Conservation (phyloP, 2,888 invertebrate species). For the Meteorus cinctellus region DNA sequence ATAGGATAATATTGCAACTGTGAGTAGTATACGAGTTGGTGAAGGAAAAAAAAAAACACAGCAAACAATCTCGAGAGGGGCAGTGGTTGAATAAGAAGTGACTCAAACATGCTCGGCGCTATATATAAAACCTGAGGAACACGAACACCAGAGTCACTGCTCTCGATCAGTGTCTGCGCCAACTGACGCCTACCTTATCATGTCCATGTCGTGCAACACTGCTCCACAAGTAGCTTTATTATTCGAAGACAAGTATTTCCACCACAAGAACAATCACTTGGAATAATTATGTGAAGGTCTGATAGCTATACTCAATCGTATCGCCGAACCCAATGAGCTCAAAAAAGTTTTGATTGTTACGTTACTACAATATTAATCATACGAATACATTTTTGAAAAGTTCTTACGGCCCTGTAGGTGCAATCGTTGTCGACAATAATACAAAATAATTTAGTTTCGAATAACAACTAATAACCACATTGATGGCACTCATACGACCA, state of each 20-base stretch:
- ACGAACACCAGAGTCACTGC: constrained; percentile 41
- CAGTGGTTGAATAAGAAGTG: constrained; percentile 33
- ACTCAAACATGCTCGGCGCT: constrained; percentile 33
- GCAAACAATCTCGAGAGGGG: constrained; percentile 37
- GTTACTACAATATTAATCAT: too few relatives aligned
- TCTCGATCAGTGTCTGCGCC: constrained; percentile 44
- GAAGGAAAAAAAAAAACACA: constrained; percentile 22
- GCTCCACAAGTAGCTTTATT: constrained; percentile 34
- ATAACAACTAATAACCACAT: too few relatives aligned
- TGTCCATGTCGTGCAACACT: constrained; percentile 37
- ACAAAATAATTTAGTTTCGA: too few relatives aligned
- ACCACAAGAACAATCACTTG: constrained; percentile 41
- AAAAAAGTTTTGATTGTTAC: not conserved
- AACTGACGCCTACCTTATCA: constrained; percentile 42
- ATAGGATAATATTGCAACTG: constrained; percentile 18
- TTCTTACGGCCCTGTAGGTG: too few relatives aligned
- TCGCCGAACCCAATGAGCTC: not conserved
- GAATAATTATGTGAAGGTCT: constrained; percentile 31
- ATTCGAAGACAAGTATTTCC: constrained; percentile 37
- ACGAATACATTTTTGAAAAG: too few relatives aligned
- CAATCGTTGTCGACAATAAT: too few relatives aligned
- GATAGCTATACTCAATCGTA: not conserved
- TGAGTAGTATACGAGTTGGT: constrained; percentile 9
- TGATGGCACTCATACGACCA: too few relatives aligned
- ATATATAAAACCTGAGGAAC: constrained; percentile 41